Evolutionary conservation across 2,113 vertebrate genomes (phyloP).

Genomic region (Microcebus lehilahytsara): DNA sequence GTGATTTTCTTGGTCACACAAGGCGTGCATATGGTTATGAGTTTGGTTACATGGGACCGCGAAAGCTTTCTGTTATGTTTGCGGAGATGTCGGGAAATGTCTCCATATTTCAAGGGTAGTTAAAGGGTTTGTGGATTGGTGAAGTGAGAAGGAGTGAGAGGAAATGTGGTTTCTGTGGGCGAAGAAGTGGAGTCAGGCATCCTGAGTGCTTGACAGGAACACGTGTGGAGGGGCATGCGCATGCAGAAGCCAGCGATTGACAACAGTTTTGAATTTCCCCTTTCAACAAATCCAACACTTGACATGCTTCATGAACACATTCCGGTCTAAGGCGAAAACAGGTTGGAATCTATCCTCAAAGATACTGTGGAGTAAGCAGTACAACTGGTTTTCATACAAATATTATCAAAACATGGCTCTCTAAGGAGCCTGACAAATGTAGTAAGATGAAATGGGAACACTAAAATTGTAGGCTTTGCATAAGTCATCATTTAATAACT

Average conservation of each 20-base stretch:
- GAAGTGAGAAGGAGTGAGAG: constrained; percentile 74
- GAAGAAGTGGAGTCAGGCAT: constrained; percentile 78
- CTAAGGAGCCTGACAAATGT: constrained; percentile 21
- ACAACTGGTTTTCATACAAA: constrained; percentile 49
- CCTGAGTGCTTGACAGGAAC: constrained; percentile 62
- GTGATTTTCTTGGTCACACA: constrained; percentile 72
- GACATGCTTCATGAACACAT: background rate
- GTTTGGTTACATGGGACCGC: constrained; percentile 68
- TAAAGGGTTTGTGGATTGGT: constrained; percentile 75
- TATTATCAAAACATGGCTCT: constrained; percentile 50
- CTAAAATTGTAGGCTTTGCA: constrained; percentile 71
- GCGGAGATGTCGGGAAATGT: constrained; percentile 76
- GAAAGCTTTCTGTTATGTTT: constrained; percentile 78
- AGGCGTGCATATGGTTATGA: constrained; percentile 65
- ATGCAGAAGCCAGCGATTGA: background rate
- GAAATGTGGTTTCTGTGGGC: constrained; percentile 79
- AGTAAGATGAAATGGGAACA: constrained; percentile 52
- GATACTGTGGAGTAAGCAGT: background rate
- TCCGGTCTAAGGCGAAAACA: background rate
- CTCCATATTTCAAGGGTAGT: constrained; percentile 73
- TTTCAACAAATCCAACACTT: background rate
- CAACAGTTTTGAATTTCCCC: background rate
- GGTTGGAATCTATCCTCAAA: background rate
- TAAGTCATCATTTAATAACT: constrained; percentile 77
- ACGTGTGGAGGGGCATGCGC: background rate